Conservation (phyloP, 2,888 invertebrate genomes). For the Ischnura elegans region DNA sequence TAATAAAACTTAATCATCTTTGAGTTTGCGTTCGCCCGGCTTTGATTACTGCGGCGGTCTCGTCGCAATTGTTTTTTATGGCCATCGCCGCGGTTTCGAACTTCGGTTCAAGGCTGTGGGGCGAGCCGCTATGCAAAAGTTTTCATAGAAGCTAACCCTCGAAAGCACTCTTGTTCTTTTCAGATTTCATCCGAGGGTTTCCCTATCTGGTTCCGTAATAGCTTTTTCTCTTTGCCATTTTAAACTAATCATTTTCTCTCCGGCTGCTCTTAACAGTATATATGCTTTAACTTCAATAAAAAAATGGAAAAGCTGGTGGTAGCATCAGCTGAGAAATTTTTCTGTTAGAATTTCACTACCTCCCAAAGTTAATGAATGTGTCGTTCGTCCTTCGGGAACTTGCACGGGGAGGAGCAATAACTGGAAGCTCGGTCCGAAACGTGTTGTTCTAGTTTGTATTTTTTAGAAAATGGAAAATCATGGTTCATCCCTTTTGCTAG, state of each 20-base stretch:
- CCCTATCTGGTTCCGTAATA: background rate
- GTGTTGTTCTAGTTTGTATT: too few relatives aligned
- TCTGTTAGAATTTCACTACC: too few relatives aligned
- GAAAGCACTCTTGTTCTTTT: background rate
- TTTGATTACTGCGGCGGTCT: background rate
- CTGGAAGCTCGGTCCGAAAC: too few relatives aligned
- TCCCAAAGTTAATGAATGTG: too few relatives aligned
- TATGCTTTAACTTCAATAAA: too few relatives aligned
- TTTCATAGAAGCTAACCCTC: background rate
- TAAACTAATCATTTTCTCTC: background rate
- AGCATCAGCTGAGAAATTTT: too few relatives aligned
- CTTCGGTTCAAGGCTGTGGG: background rate
- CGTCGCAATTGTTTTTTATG: background rate
- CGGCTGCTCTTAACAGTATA: background rate
- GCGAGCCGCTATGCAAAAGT: background rate
- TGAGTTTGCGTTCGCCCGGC: background rate
- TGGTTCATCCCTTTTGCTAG: too few relatives aligned
- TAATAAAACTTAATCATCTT: background rate
- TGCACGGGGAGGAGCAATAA: too few relatives aligned
- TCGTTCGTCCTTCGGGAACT: too few relatives aligned
- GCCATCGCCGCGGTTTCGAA: background rate
- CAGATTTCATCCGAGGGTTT: background rate
- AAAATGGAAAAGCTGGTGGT: background rate
- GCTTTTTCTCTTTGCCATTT: background rate
- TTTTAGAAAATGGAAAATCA: too few relatives aligned